Conservation (phyloP, 2,888 invertebrate species). For the Lasioglossum leucozonium region DNA sequence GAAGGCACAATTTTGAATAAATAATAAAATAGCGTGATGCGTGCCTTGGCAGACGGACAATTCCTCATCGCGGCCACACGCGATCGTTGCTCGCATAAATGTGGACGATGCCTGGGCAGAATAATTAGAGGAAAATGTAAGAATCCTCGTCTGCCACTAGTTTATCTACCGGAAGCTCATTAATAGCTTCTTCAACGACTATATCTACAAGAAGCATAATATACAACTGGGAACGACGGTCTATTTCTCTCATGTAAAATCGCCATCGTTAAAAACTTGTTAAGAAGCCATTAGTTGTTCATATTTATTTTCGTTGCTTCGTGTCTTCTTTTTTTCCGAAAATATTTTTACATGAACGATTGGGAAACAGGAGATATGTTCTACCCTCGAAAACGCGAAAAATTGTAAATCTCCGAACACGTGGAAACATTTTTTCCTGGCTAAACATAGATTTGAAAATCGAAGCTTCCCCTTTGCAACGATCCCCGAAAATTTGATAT, state of each 20-base stretch:
- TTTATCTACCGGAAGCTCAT: not conserved
- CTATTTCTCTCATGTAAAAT: not conserved
- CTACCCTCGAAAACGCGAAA: not conserved
- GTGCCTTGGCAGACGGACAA: not conserved
- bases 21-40: slow-evolving; percentile 15
- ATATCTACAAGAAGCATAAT: not conserved
- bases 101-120: not conserved
- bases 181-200: not conserved
- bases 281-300: not conserved
- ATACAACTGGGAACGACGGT: not conserved
- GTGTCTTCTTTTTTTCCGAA: not conserved
- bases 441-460: not conserved
- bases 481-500: not conserved
- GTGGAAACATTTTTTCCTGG: not conserved
- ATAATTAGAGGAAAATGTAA: not conserved
- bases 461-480: not conserved
- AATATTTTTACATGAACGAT: not conserved
- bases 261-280: not conserved
- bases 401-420: not conserved
- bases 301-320: not conserved
- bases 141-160: too few species aligned
- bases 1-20: slow-evolving; percentile 8
- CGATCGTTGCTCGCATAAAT: slow-evolving; percentile 9
- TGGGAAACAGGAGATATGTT: not conserved
- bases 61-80: slow-evolving; percentile 9